A percentile compares a stretch with the other conserved stretches of the same genome.
phyloP scores from a whole-genome alignment of 2,888 invertebrate species.

The Saturnia japonica region DNA sequence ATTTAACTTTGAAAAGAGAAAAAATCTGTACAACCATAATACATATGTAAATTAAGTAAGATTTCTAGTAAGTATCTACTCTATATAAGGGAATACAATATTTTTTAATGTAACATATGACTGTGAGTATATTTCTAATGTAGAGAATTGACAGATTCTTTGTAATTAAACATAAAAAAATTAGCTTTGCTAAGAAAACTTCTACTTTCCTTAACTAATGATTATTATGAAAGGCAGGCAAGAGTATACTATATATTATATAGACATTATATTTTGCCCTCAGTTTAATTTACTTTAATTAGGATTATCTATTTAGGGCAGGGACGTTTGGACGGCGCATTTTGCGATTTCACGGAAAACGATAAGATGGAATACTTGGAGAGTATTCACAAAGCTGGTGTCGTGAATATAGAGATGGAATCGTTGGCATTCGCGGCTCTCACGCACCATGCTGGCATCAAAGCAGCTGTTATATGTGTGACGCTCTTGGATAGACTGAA shows the following conservation, averaged over 20 bases:
- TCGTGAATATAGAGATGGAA: slow-evolving; percentile 99
- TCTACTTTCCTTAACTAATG: not conserved
- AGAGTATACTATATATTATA: not conserved
- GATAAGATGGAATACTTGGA: slow-evolving; percentile 95
- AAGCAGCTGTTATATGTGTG: slow-evolving; percentile 96
- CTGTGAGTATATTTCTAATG: not conserved
- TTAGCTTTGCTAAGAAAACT: not conserved
- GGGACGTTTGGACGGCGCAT: slow-evolving; percentile 97
- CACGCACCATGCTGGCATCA: slow-evolving; percentile 95
- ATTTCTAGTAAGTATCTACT: too few species aligned
- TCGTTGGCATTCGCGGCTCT: slow-evolving; percentile 95
- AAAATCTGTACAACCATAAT: too few species aligned
- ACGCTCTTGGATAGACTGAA: slow-evolving; percentile 94
- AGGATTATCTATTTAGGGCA: slow-evolving; percentile 84
- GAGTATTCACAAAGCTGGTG: slow-evolving; percentile 87
- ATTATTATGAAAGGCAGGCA: not conserved
- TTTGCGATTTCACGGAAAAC: slow-evolving; percentile 95
- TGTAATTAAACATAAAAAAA: not conserved
- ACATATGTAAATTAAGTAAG: too few species aligned
- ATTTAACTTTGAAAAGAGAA: too few species aligned
- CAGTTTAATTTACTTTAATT: not conserved
- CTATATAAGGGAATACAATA: too few species aligned
- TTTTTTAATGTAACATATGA: not conserved
- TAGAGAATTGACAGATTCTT: not conserved
- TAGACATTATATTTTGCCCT: too few species aligned